Evolutionary conservation across 2,113 vertebrate genomes (phyloP).

Genomic region (Vimba vimba): DNA sequence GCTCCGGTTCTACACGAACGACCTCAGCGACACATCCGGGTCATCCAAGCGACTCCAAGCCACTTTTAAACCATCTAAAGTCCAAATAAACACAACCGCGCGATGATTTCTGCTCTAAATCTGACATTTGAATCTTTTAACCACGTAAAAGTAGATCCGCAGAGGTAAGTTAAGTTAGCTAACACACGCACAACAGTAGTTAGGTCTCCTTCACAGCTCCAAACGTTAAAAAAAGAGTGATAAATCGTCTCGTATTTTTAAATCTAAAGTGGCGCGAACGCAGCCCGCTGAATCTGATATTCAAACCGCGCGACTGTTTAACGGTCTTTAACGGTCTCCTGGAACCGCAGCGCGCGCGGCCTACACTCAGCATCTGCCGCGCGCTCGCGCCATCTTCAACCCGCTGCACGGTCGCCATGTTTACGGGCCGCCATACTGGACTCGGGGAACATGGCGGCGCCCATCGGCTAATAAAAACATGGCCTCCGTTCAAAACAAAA

Average conservation of each 20-base stretch:
- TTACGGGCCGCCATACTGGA: slow-evolving; percentile 97
- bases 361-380: slow-evolving; percentile 70
- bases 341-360: slow-evolving; percentile 71
- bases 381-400: slow-evolving; percentile 80
- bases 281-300: background rate
- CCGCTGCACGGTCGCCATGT: slow-evolving; percentile 80
- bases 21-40: background rate
- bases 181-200: background rate
- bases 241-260: background rate
- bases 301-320: background rate
- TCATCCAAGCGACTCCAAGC: no score
- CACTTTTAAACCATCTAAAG: no score
- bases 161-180: background rate
- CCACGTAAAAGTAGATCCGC: background rate
- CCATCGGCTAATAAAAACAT: slow-evolving; percentile 95
- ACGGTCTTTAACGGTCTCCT: background rate
- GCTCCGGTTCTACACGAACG: background rate
- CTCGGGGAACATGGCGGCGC: slow-evolving; percentile 99
- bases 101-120: no score
- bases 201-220: no score
- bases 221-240: background rate
- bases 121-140: no score
- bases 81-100: no score
- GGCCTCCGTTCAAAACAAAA: slow-evolving; percentile 99
- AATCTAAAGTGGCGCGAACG: background rate